These are phyloP conservation scores for Petromus typicus DNA, from an alignment of 2,113 vertebrate species.

Conservation along the genomic window DNA sequence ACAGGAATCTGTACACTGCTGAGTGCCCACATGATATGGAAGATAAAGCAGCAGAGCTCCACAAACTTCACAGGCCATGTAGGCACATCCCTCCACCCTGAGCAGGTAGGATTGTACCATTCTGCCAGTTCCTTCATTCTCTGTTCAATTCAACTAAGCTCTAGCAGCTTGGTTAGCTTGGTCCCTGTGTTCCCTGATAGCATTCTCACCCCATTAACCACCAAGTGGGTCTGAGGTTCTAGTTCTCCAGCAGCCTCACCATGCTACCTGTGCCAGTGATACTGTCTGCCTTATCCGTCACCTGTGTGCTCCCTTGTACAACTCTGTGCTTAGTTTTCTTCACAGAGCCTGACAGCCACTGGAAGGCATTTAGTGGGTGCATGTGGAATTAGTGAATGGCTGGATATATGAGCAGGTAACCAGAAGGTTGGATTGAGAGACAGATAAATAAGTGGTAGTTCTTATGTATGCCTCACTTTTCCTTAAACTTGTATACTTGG, in stretches of 20 bases:
- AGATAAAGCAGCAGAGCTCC: background rate
- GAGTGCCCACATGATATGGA: rapidly evolving
- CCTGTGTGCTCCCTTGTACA: background rate
- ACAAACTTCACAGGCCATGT: background rate
- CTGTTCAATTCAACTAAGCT: background rate
- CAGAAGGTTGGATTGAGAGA: background rate
- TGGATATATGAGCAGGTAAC: background rate
- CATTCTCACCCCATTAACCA: background rate
- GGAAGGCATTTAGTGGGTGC: background rate
- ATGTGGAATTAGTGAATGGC: background rate
- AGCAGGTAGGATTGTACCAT: background rate
- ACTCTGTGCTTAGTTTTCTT: background rate
- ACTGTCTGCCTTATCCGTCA: background rate
- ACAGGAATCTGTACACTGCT: background rate
- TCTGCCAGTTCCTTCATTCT: background rate
- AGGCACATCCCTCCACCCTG: background rate
- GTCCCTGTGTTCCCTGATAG: background rate
- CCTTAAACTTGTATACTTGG: background rate
- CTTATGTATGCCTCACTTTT: background rate
- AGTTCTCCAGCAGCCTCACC: background rate
- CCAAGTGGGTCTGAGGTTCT: background rate
- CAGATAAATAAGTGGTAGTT: background rate
- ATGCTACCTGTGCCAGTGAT: rapidly evolving
- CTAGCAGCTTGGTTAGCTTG: background rate
- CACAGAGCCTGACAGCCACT: background rate